These are phyloP conservation scores for Bothrops jararaca DNA, from an alignment of 2,113 vertebrate genomes.

Conservation along the genomic window DNA sequence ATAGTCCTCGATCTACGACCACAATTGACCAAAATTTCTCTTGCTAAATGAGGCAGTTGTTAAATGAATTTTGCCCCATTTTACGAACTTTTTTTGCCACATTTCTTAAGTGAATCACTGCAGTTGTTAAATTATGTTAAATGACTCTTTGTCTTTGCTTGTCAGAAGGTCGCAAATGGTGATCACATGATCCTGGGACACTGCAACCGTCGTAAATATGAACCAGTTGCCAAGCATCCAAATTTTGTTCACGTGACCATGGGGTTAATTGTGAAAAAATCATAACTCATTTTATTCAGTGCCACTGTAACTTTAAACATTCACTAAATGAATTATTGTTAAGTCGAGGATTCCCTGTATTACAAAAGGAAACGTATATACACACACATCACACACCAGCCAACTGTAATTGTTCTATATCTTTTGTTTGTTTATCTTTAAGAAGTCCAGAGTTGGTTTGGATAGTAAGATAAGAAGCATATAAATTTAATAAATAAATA, in stretches of 20 bases:
- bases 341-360: too few relatives aligned
- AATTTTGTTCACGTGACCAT: neutral
- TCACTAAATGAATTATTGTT: too few relatives aligned
- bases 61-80: neutral
- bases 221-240: neutral
- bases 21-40: neutral
- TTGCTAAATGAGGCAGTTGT: neutral
- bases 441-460: neutral
- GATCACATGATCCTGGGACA: neutral
- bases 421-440: conserved; percentile 11
- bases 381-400: neutral
- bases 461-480: neutral
- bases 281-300: neutral
- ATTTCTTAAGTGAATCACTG: neutral
- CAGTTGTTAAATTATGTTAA: neutral
- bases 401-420: neutral
- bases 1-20: rapidly evolving
- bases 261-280: neutral
- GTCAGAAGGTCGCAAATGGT: neutral
- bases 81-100: neutral
- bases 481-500: neutral
- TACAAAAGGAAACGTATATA: neutral
- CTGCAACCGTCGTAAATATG: neutral
- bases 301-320: neutral
- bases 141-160: neutral